phyloP scores from a whole-genome alignment of 2,113 vertebrate species.

The Mystacornis crossleyi region DNA sequence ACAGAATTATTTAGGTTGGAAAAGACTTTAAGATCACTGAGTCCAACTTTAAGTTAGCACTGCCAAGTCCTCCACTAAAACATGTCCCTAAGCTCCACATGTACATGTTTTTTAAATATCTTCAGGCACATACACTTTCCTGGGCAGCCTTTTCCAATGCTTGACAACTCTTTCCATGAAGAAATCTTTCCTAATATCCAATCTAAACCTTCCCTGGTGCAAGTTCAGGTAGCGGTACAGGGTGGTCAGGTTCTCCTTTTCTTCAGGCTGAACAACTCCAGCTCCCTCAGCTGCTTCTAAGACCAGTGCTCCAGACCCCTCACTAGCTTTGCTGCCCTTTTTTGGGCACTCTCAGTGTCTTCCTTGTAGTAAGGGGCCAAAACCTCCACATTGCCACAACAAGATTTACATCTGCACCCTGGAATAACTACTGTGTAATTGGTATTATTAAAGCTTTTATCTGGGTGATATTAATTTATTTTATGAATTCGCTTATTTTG shows the following conservation, averaged over 20 bases:
- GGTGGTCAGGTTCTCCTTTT: not conserved
- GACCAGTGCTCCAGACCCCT: not conserved
- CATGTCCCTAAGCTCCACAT: not conserved
- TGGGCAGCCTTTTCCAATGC: not conserved
- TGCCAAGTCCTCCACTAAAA: not conserved
- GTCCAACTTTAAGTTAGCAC: not conserved
- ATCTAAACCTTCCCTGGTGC: not conserved
- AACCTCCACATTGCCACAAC: not conserved
- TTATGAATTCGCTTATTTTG: not conserved
- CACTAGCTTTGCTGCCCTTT: not conserved
- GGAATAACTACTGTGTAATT: not conserved
- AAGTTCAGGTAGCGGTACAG: not conserved
- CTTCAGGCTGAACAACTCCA: not conserved
- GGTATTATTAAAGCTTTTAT: constrained; percentile 7
- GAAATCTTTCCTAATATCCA: not conserved
- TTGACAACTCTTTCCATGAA: not conserved
- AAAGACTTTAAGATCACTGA: not conserved
- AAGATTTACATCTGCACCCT: not conserved
- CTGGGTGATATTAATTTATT: not conserved
- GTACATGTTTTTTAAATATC: not conserved
- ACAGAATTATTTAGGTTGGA: not conserved
- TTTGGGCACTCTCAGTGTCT: too few relatives aligned
- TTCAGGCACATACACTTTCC: not conserved
- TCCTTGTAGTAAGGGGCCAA: not conserved
- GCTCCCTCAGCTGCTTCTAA: not conserved